Conservation (phyloP, 35 echinoderm and acorn worm genomes). For the Heliocidaris tuberculata region DNA sequence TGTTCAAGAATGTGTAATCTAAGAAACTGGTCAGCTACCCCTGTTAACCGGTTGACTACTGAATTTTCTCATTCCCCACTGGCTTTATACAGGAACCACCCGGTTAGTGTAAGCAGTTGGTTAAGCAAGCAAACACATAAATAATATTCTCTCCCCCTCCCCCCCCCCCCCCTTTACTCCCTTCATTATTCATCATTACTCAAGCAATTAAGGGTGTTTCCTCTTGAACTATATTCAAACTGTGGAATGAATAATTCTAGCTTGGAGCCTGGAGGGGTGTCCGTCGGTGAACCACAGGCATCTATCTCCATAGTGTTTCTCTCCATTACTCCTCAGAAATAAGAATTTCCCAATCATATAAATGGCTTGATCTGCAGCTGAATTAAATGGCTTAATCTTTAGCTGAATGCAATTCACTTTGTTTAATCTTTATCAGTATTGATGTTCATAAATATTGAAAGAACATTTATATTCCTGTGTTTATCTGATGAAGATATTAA, state of each 20-base stretch:
- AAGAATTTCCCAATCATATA: not conserved
- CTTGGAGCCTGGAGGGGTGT: too few relatives aligned
- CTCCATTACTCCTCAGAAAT: not conserved
- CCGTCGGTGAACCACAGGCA: too few relatives aligned
- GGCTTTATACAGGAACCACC: too few relatives aligned
- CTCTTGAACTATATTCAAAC: not conserved
- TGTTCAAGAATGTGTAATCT: too few relatives aligned
- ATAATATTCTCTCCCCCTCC: not conserved
- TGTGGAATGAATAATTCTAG: not conserved
- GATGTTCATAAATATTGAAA: not conserved
- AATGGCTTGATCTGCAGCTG: not conserved
- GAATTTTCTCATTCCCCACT: too few relatives aligned
- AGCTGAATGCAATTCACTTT: not conserved
- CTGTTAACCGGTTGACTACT: too few relatives aligned
- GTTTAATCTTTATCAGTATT: not conserved
- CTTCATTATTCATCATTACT: not conserved
- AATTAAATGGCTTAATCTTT: not conserved
- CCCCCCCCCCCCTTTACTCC: not conserved
- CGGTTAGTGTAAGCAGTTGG: too few relatives aligned
- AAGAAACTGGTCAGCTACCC: not conserved
- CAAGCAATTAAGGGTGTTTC: not conserved
- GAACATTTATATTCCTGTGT: not conserved
- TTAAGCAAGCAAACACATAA: not conserved
- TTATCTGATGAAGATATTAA: not conserved
- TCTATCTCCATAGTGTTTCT: too few relatives aligned